phyloP scores from a whole-genome alignment of 2,113 vertebrate genomes.

The Myotis brandtii region DNA sequence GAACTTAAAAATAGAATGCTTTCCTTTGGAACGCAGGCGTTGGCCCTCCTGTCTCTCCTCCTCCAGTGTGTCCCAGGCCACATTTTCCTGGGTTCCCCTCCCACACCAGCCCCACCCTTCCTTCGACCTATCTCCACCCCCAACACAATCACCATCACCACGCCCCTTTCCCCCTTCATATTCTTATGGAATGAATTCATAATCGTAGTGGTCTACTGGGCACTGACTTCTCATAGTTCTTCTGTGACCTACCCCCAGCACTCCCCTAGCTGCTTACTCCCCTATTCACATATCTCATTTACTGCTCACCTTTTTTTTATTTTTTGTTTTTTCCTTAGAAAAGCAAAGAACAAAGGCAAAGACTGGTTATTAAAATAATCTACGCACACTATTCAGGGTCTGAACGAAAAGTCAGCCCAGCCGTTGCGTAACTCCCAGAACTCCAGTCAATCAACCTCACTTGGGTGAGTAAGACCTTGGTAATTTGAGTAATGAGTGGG shows the following conservation, averaged over 20 bases:
- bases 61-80: not conserved
- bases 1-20: slow-evolving; percentile 37
- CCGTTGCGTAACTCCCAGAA: not conserved
- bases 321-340: not conserved
- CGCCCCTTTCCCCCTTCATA: not conserved
- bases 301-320: not conserved
- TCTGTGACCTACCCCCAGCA: not conserved
- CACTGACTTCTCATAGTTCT: not conserved
- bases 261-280: not conserved
- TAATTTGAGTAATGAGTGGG: slow-evolving; percentile 56
- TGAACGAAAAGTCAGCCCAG: not conserved
- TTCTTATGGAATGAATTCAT: not conserved
- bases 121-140: not conserved
- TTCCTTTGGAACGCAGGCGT: not conserved
- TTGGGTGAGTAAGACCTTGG: slow-evolving; percentile 33
- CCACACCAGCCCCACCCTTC: not conserved
- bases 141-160: not conserved
- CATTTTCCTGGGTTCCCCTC: too few species aligned
- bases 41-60: not conserved
- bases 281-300: not conserved
- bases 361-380: not conserved
- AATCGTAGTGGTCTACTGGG: not conserved
- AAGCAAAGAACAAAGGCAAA: slow-evolving; percentile 36
- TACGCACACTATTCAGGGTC: not conserved
- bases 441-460: not conserved